These are phyloP conservation scores for Exocentrus adspersus DNA, from an alignment of 2,888 invertebrate species.

Conservation along the genomic window DNA sequence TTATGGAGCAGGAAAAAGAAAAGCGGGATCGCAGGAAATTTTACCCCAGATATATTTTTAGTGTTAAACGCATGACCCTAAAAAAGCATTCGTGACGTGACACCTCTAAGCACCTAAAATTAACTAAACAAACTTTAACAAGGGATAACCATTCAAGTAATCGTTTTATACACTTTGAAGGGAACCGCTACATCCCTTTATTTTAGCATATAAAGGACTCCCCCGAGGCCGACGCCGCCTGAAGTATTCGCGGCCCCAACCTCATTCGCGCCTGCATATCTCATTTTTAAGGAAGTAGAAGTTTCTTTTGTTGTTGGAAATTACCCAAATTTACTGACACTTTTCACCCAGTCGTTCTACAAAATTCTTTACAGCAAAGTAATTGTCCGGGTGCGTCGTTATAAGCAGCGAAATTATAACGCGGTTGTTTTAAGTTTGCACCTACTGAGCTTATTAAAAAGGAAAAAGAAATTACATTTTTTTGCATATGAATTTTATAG, in stretches of 20 bases:
- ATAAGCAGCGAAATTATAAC: no score
- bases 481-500: no score
- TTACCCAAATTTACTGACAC: conserved; percentile 1
- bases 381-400: no score
- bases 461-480: no score
- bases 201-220: conserved; percentile 10
- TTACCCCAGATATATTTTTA: no score
- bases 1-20: conserved; percentile 13
- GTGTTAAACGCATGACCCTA: no score
- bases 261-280: conserved; percentile 11
- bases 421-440: no score
- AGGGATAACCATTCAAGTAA: conserved; percentile 2
- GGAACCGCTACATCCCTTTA: conserved; percentile 10
- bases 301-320: conserved; percentile 9
- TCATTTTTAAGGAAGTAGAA: background rate
- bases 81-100: no score
- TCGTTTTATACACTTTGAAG: conserved; percentile 10
- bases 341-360: background rate
- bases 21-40: no score
- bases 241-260: background rate
- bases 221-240: background rate
- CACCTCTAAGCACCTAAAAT: no score
- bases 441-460: no score
- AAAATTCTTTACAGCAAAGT: background rate
- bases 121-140: no score